phyloP scores from a whole-genome alignment of 1,140 invertebrate species.

The Pseudomyrmex sp. region DNA sequence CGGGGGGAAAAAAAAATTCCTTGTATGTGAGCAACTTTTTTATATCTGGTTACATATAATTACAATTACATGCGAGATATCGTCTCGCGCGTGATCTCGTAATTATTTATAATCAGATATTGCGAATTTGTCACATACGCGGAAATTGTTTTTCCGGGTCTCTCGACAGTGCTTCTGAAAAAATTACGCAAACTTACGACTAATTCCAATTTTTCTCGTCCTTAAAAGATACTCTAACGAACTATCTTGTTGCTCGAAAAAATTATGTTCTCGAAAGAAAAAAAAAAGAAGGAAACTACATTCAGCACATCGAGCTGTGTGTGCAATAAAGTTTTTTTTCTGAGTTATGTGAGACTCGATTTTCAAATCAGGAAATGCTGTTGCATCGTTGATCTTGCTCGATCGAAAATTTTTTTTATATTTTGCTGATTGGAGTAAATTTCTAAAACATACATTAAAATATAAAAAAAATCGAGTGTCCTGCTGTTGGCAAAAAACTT shows the following conservation, averaged over 20 bases:
- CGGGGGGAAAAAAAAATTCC: no score
- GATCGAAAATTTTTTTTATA: not conserved
- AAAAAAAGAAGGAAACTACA: not conserved
- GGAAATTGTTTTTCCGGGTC: no score
- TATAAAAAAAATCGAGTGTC: not conserved
- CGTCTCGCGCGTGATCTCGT: no score
- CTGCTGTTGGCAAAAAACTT: not conserved
- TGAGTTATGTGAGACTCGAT: no score
- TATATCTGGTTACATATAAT: no score
- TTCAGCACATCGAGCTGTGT: not conserved
- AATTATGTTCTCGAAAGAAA: conserved; percentile 8
- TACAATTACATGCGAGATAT: no score
- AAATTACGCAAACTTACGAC: not conserved
- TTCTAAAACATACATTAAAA: not conserved
- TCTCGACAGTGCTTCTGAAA: conserved; percentile 9
- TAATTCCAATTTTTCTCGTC: conserved; percentile 27
- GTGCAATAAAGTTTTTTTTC: not conserved
- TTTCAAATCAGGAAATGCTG: no score
- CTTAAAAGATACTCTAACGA: conserved; percentile 39
- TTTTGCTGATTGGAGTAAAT: not conserved
- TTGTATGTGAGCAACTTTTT: no score
- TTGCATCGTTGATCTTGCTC: not conserved
- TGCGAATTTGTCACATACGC: no score
- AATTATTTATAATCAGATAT: no score
- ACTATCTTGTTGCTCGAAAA: conserved; percentile 1